A percentile compares a stretch with the other conserved stretches of the same genome.
Conservation (phyloP, 2,797 vertebrate species). For the Pristis pectinata region DNA sequence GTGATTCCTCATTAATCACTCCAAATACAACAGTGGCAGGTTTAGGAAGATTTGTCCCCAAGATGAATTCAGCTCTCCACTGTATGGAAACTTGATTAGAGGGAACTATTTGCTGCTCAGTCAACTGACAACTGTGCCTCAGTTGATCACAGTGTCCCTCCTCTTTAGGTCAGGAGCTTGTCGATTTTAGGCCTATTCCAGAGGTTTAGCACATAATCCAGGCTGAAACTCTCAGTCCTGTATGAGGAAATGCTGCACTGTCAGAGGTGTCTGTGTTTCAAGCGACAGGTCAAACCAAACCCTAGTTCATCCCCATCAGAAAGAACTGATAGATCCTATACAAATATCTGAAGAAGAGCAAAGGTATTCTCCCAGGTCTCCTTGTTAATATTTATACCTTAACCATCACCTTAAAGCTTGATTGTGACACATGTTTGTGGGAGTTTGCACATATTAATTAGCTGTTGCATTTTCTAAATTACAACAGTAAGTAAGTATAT, state of each 20-base stretch:
- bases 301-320: background rate
- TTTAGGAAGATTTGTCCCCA: constrained; percentile 80
- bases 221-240: background rate
- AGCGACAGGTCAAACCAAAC: background rate
- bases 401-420: background rate
- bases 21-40: constrained; percentile 81
- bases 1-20: constrained; percentile 88
- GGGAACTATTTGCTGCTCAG: background rate
- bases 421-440: background rate
- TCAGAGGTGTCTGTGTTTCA: background rate
- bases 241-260: background rate
- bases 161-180: background rate
- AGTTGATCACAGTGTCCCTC: background rate
- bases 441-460: background rate
- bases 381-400: background rate
- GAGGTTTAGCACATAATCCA: no score
- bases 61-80: background rate
- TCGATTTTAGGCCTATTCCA: background rate
- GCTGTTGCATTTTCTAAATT: background rate
- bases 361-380: background rate
- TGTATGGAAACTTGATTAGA: background rate
- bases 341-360: background rate
- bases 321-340: background rate
- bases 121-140: background rate
- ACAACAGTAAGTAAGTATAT: background rate